Evolutionary conservation across 2,797 vertebrate species (phyloP).

Genomic region (Borostomias antarcticus): DNA sequence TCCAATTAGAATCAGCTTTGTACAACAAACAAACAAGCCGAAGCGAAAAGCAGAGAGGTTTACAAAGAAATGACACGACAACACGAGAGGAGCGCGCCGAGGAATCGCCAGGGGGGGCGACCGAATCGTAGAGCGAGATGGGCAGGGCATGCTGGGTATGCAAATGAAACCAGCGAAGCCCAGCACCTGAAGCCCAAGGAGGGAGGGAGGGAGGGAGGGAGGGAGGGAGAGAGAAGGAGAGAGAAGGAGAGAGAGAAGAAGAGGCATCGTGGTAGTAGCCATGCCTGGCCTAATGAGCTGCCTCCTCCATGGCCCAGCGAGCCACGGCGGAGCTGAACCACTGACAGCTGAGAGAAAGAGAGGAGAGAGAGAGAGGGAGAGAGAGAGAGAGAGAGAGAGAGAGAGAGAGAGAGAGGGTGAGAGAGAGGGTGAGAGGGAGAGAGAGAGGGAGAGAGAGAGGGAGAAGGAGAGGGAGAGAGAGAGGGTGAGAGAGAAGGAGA

Average conservation of each 20-base stretch:
- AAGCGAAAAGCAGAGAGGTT: slow-evolving; percentile 73
- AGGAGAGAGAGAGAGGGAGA: slow-evolving; percentile 36
- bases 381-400: slow-evolving; percentile 48
- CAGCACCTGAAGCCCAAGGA: slow-evolving; percentile 55
- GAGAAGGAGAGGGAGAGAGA: not conserved
- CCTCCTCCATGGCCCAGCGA: slow-evolving; percentile 73
- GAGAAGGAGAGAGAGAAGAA: not conserved
- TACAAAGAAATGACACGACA: slow-evolving; percentile 76
- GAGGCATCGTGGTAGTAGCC: slow-evolving; percentile 58
- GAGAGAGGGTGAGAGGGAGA: not conserved
- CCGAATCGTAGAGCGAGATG: slow-evolving; percentile 73
- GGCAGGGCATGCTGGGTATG: slow-evolving; percentile 80
- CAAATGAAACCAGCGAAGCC: slow-evolving; percentile 78
- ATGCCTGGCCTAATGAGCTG: slow-evolving; percentile 77
- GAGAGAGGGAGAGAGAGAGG: not conserved
- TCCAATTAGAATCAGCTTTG: slow-evolving; percentile 85
- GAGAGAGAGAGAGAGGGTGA: slow-evolving; percentile 14
- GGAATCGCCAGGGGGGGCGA: slow-evolving; percentile 67
- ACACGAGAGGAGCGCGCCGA: slow-evolving; percentile 70
- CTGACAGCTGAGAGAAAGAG: slow-evolving; percentile 59
- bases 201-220: not conserved
- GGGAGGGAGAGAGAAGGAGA: slow-evolving; percentile 35
- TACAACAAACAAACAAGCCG: slow-evolving; percentile 82
- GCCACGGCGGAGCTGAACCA: slow-evolving; percentile 73
- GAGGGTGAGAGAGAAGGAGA: not conserved